A percentile compares a stretch with the other conserved stretches of the same genome.
Conservation (phyloP, 37 sponge, comb jelly and placozoan species). For the Tethya wilhelma region DNA sequence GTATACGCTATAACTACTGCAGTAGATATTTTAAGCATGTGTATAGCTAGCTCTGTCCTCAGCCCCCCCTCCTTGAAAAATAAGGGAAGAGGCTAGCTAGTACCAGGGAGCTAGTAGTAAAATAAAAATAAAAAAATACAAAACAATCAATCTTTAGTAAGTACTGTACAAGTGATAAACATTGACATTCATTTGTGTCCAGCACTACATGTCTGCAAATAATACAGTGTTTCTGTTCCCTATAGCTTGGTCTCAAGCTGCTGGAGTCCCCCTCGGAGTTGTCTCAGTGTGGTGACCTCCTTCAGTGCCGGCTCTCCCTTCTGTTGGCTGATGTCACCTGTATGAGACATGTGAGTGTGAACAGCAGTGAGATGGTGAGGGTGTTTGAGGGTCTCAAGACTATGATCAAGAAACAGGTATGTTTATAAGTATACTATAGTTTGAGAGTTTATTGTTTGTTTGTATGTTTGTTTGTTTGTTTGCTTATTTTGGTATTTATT, state of each 20-base stretch:
- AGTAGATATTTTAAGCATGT: too few species aligned
- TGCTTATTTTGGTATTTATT: too few species aligned
- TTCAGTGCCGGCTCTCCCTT: slow-evolving; percentile 13
- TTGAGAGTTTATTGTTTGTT: too few species aligned
- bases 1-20: neutral
- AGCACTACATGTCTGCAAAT: too few species aligned
- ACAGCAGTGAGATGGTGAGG: slow-evolving; percentile 21
- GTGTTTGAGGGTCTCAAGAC: slow-evolving; percentile 19
- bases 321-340: slow-evolving; percentile 48
- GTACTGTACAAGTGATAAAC: neutral
- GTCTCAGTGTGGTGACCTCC: slow-evolving; percentile 1
- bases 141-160: neutral
- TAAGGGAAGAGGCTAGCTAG: slow-evolving; percentile 6
- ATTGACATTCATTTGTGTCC: neutral
- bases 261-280: slow-evolving; percentile 15
- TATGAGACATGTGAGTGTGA: neutral
- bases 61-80: too few species aligned
- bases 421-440: neutral
- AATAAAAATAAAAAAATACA: neutral
- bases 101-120: neutral
- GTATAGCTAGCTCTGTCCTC: too few species aligned
- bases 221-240: neutral
- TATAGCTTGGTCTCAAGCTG: slow-evolving; percentile 23
- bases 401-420: slow-evolving; percentile 40
- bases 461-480: too few species aligned